Evolutionary conservation across 2,888 invertebrate species (phyloP).

Genomic region (Drosophila testacea): DNA sequence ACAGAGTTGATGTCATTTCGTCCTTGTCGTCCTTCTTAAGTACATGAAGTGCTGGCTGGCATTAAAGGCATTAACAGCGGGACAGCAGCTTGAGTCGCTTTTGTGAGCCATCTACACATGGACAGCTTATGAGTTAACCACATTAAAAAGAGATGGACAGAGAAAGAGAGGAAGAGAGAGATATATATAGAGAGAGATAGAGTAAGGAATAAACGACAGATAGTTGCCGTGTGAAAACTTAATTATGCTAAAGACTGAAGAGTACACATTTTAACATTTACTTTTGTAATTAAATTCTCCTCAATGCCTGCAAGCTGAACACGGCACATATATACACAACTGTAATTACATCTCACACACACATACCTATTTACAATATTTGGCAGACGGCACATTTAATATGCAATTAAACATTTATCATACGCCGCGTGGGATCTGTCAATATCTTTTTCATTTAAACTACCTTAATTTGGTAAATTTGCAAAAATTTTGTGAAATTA

Average conservation of each 20-base stretch:
- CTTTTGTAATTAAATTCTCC: conserved; percentile 66
- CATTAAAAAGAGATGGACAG: conserved; percentile 1
- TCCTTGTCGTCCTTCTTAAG: conserved; percentile 18
- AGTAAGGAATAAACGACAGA: not conserved
- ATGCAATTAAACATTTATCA: conserved; percentile 58
- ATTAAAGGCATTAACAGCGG: conserved; percentile 22
- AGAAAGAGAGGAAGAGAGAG: not conserved
- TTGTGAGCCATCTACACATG: conserved; percentile 33
- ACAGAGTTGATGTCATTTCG: conserved; percentile 1
- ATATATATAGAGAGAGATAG: not conserved
- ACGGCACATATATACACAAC: conserved; percentile 3
- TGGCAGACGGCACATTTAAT: conserved; percentile 40
- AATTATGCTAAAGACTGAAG: conserved; percentile 42
- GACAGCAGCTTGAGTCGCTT: conserved; percentile 36
- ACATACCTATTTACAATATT: not conserved
- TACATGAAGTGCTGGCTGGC: conserved; percentile 21
- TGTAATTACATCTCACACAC: not conserved
- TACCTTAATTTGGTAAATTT: conserved; percentile 32
- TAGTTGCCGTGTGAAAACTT: conserved; percentile 47
- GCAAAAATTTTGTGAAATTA: conserved; percentile 30
- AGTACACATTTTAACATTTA: conserved; percentile 55
- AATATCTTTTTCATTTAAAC: conserved; percentile 7
- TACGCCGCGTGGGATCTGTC: conserved; percentile 7
- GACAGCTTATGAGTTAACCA: conserved; percentile 23
- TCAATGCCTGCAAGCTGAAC: conserved; percentile 40